Conservation (phyloP, 2,888 invertebrate genomes). For the Rotaria magnacalcarata region DNA sequence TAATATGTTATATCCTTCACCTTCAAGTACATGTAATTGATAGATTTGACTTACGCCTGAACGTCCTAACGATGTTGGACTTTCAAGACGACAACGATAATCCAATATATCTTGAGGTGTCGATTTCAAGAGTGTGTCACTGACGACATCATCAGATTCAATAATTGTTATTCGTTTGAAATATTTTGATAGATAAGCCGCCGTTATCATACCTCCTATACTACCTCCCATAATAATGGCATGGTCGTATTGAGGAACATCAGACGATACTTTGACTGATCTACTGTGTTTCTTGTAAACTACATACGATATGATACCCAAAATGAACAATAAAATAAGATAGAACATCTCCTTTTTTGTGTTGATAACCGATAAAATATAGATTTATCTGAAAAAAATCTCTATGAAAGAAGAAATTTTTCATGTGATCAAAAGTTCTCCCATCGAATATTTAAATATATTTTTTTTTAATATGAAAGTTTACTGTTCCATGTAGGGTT, state of each 20-base stretch:
- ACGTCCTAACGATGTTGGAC: neutral
- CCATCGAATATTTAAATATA: no score
- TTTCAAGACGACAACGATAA: slow-evolving; percentile 24
- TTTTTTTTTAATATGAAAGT: no score
- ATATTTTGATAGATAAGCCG: slow-evolving; percentile 1
- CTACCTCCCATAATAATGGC: slow-evolving; percentile 5
- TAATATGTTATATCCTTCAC: neutral
- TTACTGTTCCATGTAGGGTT: no score
- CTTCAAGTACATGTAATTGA: slow-evolving; percentile 6
- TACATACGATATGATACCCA: no score
- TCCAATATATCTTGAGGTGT: neutral
- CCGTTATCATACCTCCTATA: slow-evolving; percentile 5
- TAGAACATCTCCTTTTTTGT: no score
- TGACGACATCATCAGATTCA: neutral
- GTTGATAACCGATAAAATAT: no score
- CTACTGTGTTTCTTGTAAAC: no score
- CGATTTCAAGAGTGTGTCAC: neutral
- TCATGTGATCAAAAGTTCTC: no score
- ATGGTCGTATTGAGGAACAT: neutral
- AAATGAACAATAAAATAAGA: no score
- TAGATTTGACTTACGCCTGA: neutral
- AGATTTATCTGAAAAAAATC: no score
- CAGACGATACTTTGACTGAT: no score
- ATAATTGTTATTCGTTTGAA: slow-evolving; percentile 30
- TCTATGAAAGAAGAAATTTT: no score